Evolutionary conservation across 2,113 vertebrate genomes (phyloP), one percentile per base, ranked within the genome.

Genomic region (Neodontobutis hainanensis): DNA sequence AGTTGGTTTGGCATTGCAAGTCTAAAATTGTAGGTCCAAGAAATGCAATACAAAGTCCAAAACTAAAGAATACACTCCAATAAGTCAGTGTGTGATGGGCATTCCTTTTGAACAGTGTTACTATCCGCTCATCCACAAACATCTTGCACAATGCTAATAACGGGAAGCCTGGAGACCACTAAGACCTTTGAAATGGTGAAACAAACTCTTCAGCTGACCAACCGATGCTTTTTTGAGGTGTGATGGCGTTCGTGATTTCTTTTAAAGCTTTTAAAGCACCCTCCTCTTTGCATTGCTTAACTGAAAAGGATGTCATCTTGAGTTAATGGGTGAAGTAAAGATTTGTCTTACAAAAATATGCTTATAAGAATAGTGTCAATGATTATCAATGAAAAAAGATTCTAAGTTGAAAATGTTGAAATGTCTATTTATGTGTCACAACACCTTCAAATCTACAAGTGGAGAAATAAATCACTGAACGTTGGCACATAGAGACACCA

Each of bases 1-100:
- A 97, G 77, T 94, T 92, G 14, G 97, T 98, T 90, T 97, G 97
- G 90, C 95, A 98, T 85, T 95, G 94, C 90, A 99, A 91, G 88
- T 98, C 96, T 88, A 96, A 90, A 88, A 99, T 92, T 19, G 97
- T 97, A 64, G 96, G 97, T 74, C 97, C 97, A 77, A 98, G 92
- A 80, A 99, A 98, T 34, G 95, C 96, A 72, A 97, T 94, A 93
- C 96, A 97, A 69, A 99, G 94, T 88, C 97, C 97, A 85, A 97
- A 97, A 86, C 95, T 98, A 88, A 98, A 98, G 92, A 98, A 98
- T 72, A 96, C 95, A 81, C 96, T 96, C 96, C 97, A 99, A 76
- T 96, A 98, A 68, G 96, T 98, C 68, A 98, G 87, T 7, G 97
- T 98, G 90, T 96, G 95, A 85, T 97, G 95, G 68, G 94, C 92